Base-by-base conservation (phyloP, 2,888 invertebrate species). In the Prenolepis imparis region DNA sequence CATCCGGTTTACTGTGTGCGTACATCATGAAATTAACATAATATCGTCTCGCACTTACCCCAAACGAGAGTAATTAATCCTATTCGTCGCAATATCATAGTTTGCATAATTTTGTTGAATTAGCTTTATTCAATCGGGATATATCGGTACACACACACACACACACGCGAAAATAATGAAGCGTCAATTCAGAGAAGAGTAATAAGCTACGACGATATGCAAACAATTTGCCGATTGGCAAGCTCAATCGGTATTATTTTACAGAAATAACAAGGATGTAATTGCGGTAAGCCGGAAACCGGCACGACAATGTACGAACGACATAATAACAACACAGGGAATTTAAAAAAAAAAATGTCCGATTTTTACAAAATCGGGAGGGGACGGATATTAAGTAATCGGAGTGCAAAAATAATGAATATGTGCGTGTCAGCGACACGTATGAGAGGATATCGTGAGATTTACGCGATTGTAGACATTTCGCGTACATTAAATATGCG, bases 401-500 rank as follows among this genome's bases (percentile, higher is more conserved):
- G 15, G 48, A 18, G n/a, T 4, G 32, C n/a, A 48, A 48, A 66
- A 66, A 18, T 75, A 75, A 75, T 36, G 24, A 36, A 64, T 24
- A 24, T 18, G 55, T 21, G 36, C 36, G 36, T 36, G n/a, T 52
- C 63, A 55, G 12, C 39, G 70, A 18, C 1, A n/a, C 2, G n/a
- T n/a, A n/a, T 1, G 75, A 8, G 48, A 44, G 36, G 8, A 48
- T 21, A 28, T 24, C n/a, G 36, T 28, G 57, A 44, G 57, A 78
- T 78, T 78, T 70, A 78, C 70, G 44, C 18, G 70, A 59, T 44
- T 57, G 41, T 70, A 70, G 59, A 72, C 21, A 39, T 41, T 70
- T 21, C 70, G 32, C 78, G 32, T n/a, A 32, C 59, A 80, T 80
- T 80, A 80, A 80, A 80, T 80, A 59, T 80, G 78, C 70, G 70